These are phyloP conservation scores for Drosophila neocordata DNA, from an alignment of 1,140 invertebrate species.

Conservation along the genomic window DNA sequence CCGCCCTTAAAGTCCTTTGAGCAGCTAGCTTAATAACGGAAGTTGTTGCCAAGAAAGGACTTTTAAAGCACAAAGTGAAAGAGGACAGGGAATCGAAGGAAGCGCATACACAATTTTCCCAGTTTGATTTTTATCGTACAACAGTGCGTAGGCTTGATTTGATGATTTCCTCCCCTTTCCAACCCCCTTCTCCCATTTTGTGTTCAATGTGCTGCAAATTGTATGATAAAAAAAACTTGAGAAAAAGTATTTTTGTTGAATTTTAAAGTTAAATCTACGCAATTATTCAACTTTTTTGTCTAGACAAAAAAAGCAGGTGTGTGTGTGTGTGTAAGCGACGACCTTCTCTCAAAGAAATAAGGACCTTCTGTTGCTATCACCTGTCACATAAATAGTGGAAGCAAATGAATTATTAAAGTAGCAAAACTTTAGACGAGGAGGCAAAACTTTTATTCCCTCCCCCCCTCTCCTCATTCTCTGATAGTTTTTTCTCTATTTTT, in stretches of 20 bases:
- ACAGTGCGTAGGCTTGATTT: conserved; percentile 19
- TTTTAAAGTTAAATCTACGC: background rate
- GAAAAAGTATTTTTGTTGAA: background rate
- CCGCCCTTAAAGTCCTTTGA: conserved; percentile 21
- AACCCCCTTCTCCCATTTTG: background rate
- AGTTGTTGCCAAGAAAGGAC: conserved; percentile 2
- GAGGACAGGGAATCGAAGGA: background rate
- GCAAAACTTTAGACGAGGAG: conserved; percentile 14
- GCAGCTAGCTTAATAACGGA: background rate
- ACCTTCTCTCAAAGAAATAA: background rate
- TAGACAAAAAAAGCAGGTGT: conserved; percentile 5
- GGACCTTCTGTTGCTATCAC: conserved; percentile 15
- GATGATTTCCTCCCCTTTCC: background rate
- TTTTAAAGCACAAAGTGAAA: background rate
- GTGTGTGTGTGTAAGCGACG: background rate
- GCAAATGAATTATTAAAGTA: conserved; percentile 19
- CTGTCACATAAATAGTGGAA: conserved; percentile 19
- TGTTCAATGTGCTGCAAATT: conserved; percentile 19
- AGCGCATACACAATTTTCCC: background rate
- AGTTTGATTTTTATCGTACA: conserved; percentile 7
- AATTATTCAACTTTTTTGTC: conserved; percentile 16
- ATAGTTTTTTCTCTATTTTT: background rate
- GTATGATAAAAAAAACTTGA: conserved; percentile 2
- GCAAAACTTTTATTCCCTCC: background rate
- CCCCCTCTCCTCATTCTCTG: background rate